A percentile compares a stretch with the other conserved stretches of the same genome.
Evolutionary conservation across 2,888 invertebrate genomes (phyloP).

Genomic region (Arrhopalites spinosus): DNA sequence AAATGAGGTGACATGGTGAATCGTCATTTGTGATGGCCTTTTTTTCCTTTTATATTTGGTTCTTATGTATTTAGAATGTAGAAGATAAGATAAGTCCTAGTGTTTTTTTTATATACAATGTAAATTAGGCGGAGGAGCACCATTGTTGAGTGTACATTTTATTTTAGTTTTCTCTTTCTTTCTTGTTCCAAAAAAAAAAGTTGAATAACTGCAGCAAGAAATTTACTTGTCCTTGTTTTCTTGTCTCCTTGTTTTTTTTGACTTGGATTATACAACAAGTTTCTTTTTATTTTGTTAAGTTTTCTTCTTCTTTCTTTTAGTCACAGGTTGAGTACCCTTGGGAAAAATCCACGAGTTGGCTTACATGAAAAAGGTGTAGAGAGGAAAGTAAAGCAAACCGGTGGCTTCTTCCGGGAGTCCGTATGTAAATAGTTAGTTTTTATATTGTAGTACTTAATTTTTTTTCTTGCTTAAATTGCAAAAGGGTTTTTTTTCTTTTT

Average conservation of each 20-base stretch:
- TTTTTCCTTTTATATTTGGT: too few species aligned
- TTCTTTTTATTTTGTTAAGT: not conserved
- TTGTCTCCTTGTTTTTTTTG: not conserved
- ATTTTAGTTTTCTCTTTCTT: not conserved
- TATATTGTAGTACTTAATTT: not conserved
- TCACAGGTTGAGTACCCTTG: slow-evolving; percentile 31
- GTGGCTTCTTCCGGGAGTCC: not conserved
- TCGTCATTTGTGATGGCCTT: too few species aligned
- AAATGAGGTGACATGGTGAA: too few species aligned
- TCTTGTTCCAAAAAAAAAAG: not conserved
- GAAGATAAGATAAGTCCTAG: too few species aligned
- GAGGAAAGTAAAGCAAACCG: too few species aligned
- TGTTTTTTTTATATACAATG: too few species aligned
- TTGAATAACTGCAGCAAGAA: not conserved
- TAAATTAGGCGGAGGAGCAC: slow-evolving; percentile 22
- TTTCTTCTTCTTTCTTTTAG: not conserved
- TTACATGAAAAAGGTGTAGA: not conserved
- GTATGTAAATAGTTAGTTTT: slow-evolving; percentile 10
- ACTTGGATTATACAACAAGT: not conserved
- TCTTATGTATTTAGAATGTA: too few species aligned
- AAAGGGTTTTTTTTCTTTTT: not conserved
- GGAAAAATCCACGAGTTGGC: not conserved
- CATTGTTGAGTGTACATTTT: slow-evolving; percentile 15
- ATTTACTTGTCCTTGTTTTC: not conserved
- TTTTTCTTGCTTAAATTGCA: not conserved